phyloP scores from a whole-genome alignment of 2,113 vertebrate genomes.

The Sphyrna mokarran region DNA sequence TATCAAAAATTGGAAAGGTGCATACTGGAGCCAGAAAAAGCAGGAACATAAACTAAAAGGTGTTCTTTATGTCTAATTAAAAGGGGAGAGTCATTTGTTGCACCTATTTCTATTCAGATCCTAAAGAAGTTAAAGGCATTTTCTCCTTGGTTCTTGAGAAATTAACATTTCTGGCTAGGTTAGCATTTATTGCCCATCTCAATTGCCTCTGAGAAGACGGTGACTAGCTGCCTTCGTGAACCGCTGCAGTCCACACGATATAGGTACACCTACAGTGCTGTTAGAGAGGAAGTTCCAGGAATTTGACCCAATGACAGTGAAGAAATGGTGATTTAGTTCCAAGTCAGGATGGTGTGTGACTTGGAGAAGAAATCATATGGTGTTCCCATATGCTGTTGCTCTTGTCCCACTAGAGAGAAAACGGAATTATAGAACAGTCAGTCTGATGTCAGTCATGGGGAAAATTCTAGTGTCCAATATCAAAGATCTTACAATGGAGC shows the following conservation, averaged over 20 bases:
- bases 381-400: background rate
- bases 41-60: background rate
- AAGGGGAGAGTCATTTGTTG: background rate
- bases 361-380: background rate
- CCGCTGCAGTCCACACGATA: too few species aligned
- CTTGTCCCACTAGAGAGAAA: background rate
- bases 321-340: background rate
- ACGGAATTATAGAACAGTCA: too few species aligned
- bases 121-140: background rate
- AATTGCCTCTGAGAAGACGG: background rate
- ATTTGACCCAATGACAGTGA: background rate
- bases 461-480: too few species aligned
- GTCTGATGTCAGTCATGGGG: too few species aligned
- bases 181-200: background rate
- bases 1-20: background rate
- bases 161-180: background rate
- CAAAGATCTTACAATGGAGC: too few species aligned
- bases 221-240: background rate
- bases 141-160: background rate
- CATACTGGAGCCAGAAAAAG: background rate
- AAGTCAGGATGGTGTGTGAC: background rate
- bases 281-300: background rate
- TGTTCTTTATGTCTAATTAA: background rate
- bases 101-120: background rate
- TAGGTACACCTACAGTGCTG: background rate